A percentile compares a stretch with the other conserved stretches of the same genome.
These are phyloP conservation scores for Colistium nudipinnis DNA, from an alignment of 2,113 vertebrate species.

Conservation along the genomic window DNA sequence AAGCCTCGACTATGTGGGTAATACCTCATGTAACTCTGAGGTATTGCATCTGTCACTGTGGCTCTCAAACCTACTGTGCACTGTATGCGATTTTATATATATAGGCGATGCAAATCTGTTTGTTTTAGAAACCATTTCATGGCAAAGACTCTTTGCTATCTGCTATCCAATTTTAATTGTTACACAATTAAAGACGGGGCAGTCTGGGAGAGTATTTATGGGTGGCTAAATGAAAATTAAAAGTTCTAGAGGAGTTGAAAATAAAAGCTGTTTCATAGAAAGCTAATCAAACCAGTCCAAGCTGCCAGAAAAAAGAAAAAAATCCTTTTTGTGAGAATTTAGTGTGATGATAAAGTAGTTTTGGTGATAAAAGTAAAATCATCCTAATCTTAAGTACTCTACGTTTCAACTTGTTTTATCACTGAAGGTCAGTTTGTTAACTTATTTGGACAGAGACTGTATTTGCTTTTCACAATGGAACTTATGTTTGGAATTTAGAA, in stretches of 20 bases:
- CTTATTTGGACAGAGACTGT: conserved; percentile 16
- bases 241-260: conserved; percentile 42
- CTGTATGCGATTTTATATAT: neutral
- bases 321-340: too few relatives aligned
- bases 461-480: conserved; percentile 14
- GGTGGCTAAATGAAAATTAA: too few relatives aligned
- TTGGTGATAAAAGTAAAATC: conserved; percentile 29
- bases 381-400: conserved; percentile 21
- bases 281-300: conserved; percentile 30
- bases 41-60: conserved; percentile 14
- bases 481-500: too few relatives aligned
- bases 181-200: too few relatives aligned
- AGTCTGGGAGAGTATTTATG: too few relatives aligned
- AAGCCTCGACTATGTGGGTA: conserved; percentile 1
- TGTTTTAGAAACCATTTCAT: neutral
- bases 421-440: too few relatives aligned
- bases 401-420: too few relatives aligned
- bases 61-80: conserved; percentile 1
- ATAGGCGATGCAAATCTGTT: neutral
- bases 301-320: conserved; percentile 29
- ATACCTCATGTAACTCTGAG: conserved; percentile 16
- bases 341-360: too few relatives aligned
- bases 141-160: too few relatives aligned
- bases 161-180: too few relatives aligned
- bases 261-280: conserved; percentile 36